Evolutionary conservation across 1,140 invertebrate genomes (phyloP).

Genomic region (Papilio polyxenes): DNA sequence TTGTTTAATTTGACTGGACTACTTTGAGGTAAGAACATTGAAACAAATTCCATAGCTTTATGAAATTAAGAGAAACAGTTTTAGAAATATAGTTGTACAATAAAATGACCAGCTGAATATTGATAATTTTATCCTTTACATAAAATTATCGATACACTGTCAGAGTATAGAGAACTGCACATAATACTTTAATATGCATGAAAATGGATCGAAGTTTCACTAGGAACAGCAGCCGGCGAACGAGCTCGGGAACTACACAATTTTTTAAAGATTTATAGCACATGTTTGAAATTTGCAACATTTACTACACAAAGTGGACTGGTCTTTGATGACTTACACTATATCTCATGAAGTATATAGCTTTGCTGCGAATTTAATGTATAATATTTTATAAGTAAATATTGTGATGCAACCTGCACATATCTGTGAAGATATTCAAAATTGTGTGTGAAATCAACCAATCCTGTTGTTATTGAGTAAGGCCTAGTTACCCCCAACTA

Average conservation of each 20-base stretch:
- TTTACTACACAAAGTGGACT: background rate
- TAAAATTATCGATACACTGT: background rate
- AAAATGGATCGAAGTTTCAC: slow-evolving; percentile 9
- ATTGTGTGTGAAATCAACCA: too few species aligned
- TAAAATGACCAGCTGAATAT: background rate
- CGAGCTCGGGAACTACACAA: background rate
- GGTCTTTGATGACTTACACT: background rate
- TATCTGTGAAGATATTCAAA: too few species aligned
- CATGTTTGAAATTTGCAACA: background rate
- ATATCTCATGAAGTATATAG: background rate
- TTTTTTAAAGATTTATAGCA: slow-evolving; percentile 22
- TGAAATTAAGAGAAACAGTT: too few species aligned
- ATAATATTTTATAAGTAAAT: too few species aligned
- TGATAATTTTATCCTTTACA: background rate
- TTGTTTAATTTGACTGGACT: too few species aligned
- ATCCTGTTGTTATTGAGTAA: too few species aligned
- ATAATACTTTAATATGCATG: slow-evolving; percentile 8
- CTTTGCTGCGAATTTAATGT: too few species aligned
- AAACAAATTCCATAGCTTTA: too few species aligned
- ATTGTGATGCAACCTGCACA: too few species aligned
- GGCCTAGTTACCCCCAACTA: too few species aligned
- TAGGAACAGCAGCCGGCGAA: background rate
- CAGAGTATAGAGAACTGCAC: background rate
- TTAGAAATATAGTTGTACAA: too few species aligned
- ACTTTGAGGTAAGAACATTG: too few species aligned